Evolutionary conservation across 2,888 invertebrate genomes (phyloP).

Genomic region (Nomada ruficornis): DNA sequence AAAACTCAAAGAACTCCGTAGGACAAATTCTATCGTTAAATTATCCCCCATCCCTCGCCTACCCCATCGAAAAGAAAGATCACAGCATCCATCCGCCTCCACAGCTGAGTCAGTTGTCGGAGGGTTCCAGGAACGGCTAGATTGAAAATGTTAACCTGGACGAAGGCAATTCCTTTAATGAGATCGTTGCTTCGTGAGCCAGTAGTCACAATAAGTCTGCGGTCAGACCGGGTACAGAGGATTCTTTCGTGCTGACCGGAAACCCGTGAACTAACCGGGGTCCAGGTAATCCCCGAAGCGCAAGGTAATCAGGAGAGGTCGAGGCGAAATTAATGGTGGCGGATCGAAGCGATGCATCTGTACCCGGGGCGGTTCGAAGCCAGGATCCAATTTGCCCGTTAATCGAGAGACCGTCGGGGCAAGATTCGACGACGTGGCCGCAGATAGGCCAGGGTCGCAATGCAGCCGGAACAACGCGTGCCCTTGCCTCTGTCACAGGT

Average conservation of each 20-base stretch:
- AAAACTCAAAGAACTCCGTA: neutral
- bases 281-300: constrained; percentile 72
- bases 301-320: constrained; percentile 74
- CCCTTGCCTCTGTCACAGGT: constrained; percentile 31
- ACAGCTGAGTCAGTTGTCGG: constrained; percentile 34
- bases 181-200: constrained; percentile 43
- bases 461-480: constrained; percentile 26
- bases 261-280: constrained; percentile 36
- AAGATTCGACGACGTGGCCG: constrained; percentile 56
- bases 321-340: constrained; percentile 76
- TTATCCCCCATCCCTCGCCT: neutral
- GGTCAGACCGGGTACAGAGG: constrained; percentile 55
- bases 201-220: constrained; percentile 67
- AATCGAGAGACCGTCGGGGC: constrained; percentile 74
- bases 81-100: too few species aligned
- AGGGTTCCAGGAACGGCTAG: neutral
- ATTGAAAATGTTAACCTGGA: constrained; percentile 44
- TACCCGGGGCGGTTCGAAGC: constrained; percentile 70
- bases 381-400: constrained; percentile 78
- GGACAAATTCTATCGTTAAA: neutral
- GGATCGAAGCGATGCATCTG: constrained; percentile 78
- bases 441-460: constrained; percentile 54
- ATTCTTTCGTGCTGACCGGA: constrained; percentile 62
- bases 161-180: constrained; percentile 51
- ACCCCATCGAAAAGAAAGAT: neutral